These are phyloP conservation scores for Polyommatus icarus DNA, from an alignment of 2,888 invertebrate genomes.

Conservation along the genomic window DNA sequence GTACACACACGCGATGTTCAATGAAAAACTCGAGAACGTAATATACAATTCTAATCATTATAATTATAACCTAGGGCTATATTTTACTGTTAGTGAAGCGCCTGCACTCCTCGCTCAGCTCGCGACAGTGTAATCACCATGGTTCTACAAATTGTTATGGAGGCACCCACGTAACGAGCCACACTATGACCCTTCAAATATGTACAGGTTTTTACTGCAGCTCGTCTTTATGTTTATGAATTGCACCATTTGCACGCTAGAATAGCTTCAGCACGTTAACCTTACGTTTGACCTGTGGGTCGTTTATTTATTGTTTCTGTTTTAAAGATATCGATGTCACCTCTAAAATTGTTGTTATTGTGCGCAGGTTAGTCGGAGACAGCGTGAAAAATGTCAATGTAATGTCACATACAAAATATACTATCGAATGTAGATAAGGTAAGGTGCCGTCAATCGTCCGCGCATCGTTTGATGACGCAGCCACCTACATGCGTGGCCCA, in stretches of 20 bases:
- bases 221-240: slow-evolving; percentile 5
- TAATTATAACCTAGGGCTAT: slow-evolving; percentile 32
- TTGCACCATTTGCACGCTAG: slow-evolving; percentile 20
- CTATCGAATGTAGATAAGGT: slow-evolving; percentile 33
- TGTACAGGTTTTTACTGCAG: background rate
- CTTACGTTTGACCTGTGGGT: slow-evolving; percentile 10
- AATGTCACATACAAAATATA: slow-evolving; percentile 23
- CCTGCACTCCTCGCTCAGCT: background rate
- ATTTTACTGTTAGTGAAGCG: slow-evolving; percentile 21
- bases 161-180: background rate
- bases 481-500: slow-evolving; percentile 68
- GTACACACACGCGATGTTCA: slow-evolving; percentile 46
- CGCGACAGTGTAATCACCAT: background rate
- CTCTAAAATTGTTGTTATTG: slow-evolving; percentile 25
- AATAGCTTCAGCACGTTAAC: slow-evolving; percentile 7
- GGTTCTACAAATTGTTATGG: background rate
- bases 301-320: slow-evolving; percentile 11
- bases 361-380: background rate
- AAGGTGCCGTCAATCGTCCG: slow-evolving; percentile 36
- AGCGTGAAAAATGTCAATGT: slow-evolving; percentile 24
- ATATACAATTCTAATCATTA: slow-evolving; percentile 42
- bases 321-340: slow-evolving; percentile 28
- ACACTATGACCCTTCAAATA: background rate
- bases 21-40: slow-evolving; percentile 43
- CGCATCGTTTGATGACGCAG: slow-evolving; percentile 59